Base-by-base conservation (phyloP, 35 echinoderm and acorn worm genomes). In the Heliocidaris erythrogramma region DNA sequence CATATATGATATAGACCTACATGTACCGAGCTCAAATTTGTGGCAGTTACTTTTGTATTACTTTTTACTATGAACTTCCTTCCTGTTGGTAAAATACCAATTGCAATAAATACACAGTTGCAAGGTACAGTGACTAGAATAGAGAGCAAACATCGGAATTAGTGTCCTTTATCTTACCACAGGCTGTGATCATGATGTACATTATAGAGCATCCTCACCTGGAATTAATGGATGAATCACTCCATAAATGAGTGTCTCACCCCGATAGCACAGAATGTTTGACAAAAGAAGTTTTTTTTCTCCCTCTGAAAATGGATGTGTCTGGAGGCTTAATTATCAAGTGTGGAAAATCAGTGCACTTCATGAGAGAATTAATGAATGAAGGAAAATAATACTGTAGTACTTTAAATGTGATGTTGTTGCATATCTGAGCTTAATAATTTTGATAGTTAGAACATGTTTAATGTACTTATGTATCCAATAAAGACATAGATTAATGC, bases 221-320 rank as follows among this genome's bases (percentile, higher is more conserved):
- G 21, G 65, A 78, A 78, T 78, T 78, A 78, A n/a, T 78, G 65
- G 65, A 78, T 78, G 65, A 78, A 78, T 78, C 65, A 78, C 27
- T 27, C 21, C 21, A 29, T n/a, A 27, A 78, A 78, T 78, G 65
- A 27, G 65, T 78, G 65, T n/a, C 65, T 78, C 65, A 78, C 65
- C 65, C 27, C 21, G 27, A 78, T 78, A 78, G 65, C 65, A 78
- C 27, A 24, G 21, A 78, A 78, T 78, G 65, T 78, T 78, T 78
- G 65, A 27, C 27, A 78, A 78, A 78, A 78, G 65, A 78, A 78
- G 65, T 21, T n/a, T 42, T 27, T 78, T 78, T 18, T 7, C 65
- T 78, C 65, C 27, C 65, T 7, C 27, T 27, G 65, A 78, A 78
- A 78, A 78, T 78, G n/a, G 65, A 78, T 21, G n/a, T 78, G 65